A percentile compares a stretch with the other conserved stretches of the same genome.
phyloP scores from a whole-genome alignment of 2,113 vertebrate species.

The Esox niger region DNA sequence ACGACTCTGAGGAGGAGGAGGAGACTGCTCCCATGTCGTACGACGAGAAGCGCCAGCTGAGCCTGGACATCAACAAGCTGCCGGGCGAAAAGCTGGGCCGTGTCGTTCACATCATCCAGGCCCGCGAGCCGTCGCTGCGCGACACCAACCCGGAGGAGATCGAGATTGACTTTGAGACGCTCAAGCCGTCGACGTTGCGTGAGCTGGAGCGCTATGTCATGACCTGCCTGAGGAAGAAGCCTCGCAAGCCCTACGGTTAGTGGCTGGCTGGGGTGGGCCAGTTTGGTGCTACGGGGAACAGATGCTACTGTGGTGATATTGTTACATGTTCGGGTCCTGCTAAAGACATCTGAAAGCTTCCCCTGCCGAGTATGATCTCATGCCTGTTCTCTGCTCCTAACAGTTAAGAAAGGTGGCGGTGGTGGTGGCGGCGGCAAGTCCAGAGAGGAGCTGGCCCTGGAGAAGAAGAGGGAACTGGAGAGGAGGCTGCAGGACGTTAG shows the following conservation, averaged over 20 bases:
- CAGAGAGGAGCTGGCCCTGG: slow-evolving; percentile 88
- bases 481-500: slow-evolving; percentile 90
- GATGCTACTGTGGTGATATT: too few relatives aligned
- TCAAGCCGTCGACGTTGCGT: slow-evolving; percentile 89
- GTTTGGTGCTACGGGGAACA: too few relatives aligned
- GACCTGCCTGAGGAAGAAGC: slow-evolving; percentile 89
- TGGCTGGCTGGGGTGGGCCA: background rate
- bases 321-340: too few relatives aligned
- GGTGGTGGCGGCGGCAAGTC: slow-evolving; percentile 84
- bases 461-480: slow-evolving; percentile 91
- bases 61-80: slow-evolving; percentile 93
- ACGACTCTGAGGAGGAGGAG: slow-evolving; percentile 88
- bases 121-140: slow-evolving; percentile 84
- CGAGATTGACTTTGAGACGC: slow-evolving; percentile 92
- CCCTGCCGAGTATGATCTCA: background rate
- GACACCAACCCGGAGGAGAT: slow-evolving; percentile 96
- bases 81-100: slow-evolving; percentile 91
- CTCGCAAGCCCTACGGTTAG: slow-evolving; percentile 82
- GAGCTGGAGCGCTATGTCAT: slow-evolving; percentile 92
- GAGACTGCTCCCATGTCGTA: slow-evolving; percentile 89
- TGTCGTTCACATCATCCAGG: slow-evolving; percentile 94
- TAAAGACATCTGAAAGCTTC: too few relatives aligned
- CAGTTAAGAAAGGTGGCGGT: slow-evolving; percentile 75
- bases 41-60: slow-evolving; percentile 90
- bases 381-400: slow-evolving; percentile 36